Base-by-base conservation (phyloP, 2,888 invertebrate species). In the Pristionchus japonicus region DNA sequence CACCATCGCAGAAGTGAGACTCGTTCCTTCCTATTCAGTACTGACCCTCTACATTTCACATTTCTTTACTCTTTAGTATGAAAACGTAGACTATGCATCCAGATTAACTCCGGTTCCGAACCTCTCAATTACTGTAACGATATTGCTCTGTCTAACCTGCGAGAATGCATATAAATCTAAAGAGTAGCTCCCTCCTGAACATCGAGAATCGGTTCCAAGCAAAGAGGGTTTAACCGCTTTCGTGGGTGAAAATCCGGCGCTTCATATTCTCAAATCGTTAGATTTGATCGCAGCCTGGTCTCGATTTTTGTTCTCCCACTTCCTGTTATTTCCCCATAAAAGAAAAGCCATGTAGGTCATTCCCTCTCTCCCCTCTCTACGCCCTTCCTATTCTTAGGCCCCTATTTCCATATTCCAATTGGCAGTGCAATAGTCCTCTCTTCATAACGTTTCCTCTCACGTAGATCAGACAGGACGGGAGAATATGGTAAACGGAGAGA, bases 1-100 rank as follows among this genome's bases (percentile, higher is more conserved):
- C 88, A 89, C n/a, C 92, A 93, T 70, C 87, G 91, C 27, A 89
- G 89, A 89, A 90, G 93, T 93, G 84, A 91, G 90, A 89, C 23
- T 47, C 20, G 6, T 31, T 15, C 15, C 1, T 17, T 47, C 4
- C 34, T 31, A n/a, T n/a, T n/a, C n/a, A n/a, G n/a, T n/a, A 43
- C 6, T 43, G 11, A 43, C 43, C 11, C 43, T 43, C 43, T 43
- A 6, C 2, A 82, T 47, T 34, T 23, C 82, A 17, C n/a, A 40
- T 23, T 74, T 17, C n/a, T 43, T 27, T 43, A 82, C 11, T 47
- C 49, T 34, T 9, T n/a, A 43, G n/a, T n/a, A n/a, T n/a, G n/a
- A n/a, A n/a, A n/a, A n/a, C n/a, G n/a, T n/a, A n/a, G n/a, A n/a
- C n/a, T n/a, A n/a, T n/a, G n/a, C n/a, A n/a, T n/a, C n/a, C n/a